These are phyloP conservation scores for Bolborhynchus lineola DNA, from an alignment of 2,113 vertebrate genomes.

Conservation along the genomic window DNA sequence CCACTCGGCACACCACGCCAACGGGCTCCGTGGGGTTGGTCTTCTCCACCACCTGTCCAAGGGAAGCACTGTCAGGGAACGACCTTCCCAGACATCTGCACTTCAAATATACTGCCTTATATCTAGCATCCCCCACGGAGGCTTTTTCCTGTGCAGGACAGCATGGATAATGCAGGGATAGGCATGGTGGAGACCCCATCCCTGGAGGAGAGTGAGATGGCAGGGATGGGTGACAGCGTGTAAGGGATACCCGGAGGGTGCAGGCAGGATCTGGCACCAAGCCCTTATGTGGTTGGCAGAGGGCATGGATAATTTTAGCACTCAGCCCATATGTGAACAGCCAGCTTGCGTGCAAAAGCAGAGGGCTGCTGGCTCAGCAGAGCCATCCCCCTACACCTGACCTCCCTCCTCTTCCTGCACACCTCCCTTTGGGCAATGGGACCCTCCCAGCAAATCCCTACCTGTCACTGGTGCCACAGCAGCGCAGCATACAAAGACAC, in stretches of 20 bases:
- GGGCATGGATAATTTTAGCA: not conserved
- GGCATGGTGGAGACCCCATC: not conserved
- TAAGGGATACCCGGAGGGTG: not conserved
- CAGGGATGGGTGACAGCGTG: not conserved
- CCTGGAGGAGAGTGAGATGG: not conserved
- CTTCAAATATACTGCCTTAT: not conserved
- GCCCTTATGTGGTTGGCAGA: fast-evolving
- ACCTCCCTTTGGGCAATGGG: not conserved
- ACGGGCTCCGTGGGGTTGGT: slow-evolving; percentile 94
- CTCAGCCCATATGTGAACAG: not conserved
- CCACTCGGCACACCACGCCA: slow-evolving; percentile 92
- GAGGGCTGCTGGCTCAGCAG: not conserved
- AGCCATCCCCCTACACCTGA: not conserved
- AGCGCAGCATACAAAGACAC: fast-evolving
- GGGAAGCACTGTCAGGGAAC: not conserved
- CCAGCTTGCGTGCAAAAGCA: not conserved
- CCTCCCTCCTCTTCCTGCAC: not conserved
- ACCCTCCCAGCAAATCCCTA: not conserved
- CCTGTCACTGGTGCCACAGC: not conserved
- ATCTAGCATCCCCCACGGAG: fast-evolving
- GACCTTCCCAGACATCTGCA: not conserved
- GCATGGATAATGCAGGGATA: not conserved
- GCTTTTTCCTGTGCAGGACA: not conserved
- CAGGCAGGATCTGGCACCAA: not conserved
- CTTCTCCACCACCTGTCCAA: slow-evolving; percentile 92